A percentile compares a stretch with the other conserved stretches of the same genome.
phyloP scores from a whole-genome alignment of 2,113 vertebrate species.

The Pelmatolapia mariae region DNA sequence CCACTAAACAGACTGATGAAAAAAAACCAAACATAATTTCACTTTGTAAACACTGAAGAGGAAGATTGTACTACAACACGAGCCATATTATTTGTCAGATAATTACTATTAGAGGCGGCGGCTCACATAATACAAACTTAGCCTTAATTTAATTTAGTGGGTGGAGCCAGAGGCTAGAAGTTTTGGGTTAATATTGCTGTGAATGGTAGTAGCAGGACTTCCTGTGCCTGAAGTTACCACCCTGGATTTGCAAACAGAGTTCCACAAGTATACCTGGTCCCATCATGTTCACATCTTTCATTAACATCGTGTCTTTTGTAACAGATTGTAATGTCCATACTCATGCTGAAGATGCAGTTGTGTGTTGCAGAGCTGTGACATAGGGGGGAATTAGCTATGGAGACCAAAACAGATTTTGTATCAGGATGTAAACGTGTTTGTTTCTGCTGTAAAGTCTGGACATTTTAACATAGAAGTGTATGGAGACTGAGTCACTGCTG shows the following conservation, averaged over 20 bases:
- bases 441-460: background rate
- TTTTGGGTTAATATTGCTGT: background rate
- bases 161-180: background rate
- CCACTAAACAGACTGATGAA: background rate
- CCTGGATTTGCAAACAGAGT: background rate
- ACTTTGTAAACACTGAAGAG: background rate
- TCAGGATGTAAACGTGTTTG: background rate
- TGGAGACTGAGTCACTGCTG: background rate
- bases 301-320: background rate
- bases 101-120: background rate
- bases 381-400: background rate
- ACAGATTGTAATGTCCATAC: background rate
- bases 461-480: background rate
- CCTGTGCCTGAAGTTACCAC: background rate
- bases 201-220: background rate
- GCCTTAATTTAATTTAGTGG: background rate
- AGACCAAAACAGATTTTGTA: background rate
- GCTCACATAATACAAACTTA: background rate
- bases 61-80: background rate
- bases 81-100: background rate
- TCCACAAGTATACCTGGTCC: background rate
- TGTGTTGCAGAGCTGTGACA: background rate
- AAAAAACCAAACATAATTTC: background rate
- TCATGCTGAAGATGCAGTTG: background rate
- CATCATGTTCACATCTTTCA: background rate